phyloP scores from a whole-genome alignment of 1,140 invertebrate species.

The Drosophila albomicans region DNA sequence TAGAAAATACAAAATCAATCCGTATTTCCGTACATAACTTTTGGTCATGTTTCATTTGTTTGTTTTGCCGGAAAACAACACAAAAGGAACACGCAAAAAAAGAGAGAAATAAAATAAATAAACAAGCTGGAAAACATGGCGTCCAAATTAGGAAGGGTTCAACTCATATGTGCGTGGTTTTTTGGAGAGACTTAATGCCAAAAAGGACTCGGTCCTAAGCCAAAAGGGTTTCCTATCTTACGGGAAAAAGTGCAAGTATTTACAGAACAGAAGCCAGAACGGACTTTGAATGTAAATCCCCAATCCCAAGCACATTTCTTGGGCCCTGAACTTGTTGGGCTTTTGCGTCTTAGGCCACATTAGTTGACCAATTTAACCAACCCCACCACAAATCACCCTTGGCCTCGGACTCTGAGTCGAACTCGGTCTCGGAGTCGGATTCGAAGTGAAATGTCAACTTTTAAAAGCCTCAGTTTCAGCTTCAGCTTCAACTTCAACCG shows the following conservation, averaged over 20 bases:
- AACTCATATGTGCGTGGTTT: conserved; percentile 47
- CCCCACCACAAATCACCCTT: background rate
- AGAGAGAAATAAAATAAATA: conserved; percentile 10
- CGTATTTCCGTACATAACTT: conserved; percentile 41
- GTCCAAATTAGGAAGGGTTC: conserved; percentile 45
- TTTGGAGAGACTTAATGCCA: conserved; percentile 51
- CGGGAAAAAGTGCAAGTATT: conserved; percentile 63
- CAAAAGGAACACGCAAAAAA: conserved; percentile 15
- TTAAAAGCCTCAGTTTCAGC: conserved; percentile 8
- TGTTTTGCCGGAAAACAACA: conserved; percentile 1
- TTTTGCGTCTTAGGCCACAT: conserved; percentile 61
- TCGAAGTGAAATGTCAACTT: conserved; percentile 63
- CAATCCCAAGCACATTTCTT: conserved; percentile 16
- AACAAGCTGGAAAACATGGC: conserved; percentile 34
- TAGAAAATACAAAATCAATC: conserved; percentile 65
- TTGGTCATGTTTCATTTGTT: conserved; percentile 41
- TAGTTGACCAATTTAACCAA: conserved; percentile 52
- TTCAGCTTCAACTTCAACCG: conserved; percentile 27
- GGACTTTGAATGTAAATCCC: conserved; percentile 18
- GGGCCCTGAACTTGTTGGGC: background rate
- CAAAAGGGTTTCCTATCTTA: conserved; percentile 56
- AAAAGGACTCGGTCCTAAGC: conserved; percentile 64
- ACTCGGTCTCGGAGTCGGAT: background rate
- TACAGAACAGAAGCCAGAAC: conserved; percentile 48
- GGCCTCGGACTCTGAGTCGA: background rate